Base-by-base conservation (phyloP, 1,140 invertebrate species). In the Meteorus sp. region DNA sequence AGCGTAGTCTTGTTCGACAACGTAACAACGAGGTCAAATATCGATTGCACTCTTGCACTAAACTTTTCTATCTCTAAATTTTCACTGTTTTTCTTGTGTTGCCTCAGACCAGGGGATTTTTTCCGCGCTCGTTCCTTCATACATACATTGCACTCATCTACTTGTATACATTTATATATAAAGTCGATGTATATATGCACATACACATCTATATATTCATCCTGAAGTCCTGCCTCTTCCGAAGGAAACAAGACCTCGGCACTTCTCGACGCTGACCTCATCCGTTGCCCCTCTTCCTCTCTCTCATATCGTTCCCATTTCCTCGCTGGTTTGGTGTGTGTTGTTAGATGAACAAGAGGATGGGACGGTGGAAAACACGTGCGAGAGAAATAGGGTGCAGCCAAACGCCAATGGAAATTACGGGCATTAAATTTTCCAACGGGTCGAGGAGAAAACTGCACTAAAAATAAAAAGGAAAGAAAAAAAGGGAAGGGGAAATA, bases 21-120 rank as follows among this genome's bases (percentile, higher is more conserved):
- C 33, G 43, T 52, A 59, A 56, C 54, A 56, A 59, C n/a, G 62
- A 64, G 65, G 56, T 61, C 59, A 58, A 64, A 52, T 69, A 69
- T 69, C 63, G 68, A 65, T 69, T 69, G 35, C 45, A 6, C 31
- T 11, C 45, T 43, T 60, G 50, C 58, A 45, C 33, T 11, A 64
- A 59, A 61, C 39, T 66, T 62, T 15, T 54, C 25, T 33, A 6
- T 11, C 6, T 33, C 29, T 6, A 6, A 11, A 33, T 7, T 11
- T 7, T 7, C 6, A 33, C 29, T 33, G 6, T 33, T 33, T n/a
- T n/a, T n/a, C n/a, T n/a, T n/a, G n/a, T n/a, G n/a, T n/a, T n/a
- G n/a, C n/a, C n/a, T n/a, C n/a, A n/a, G n/a, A n/a, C 52, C 43
- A 23, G 44, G 17, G 53, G 31, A 22, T 35, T 25, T 33, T 23